phyloP scores from a whole-genome alignment of 2,888 invertebrate genomes.

The Papilio elwesi region DNA sequence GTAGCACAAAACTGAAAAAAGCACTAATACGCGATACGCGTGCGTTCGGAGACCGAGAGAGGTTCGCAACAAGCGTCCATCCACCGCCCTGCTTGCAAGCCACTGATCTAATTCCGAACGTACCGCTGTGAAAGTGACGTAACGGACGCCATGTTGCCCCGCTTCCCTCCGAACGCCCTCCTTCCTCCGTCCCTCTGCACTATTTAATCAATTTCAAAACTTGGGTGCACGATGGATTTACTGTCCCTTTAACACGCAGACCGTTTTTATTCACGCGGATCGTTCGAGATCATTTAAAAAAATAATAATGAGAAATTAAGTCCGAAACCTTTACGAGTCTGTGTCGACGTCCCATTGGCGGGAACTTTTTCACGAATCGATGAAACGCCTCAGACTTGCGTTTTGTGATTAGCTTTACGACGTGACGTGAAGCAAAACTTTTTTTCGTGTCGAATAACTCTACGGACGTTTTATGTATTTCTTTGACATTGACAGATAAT shows the following conservation, averaged over 20 bases:
- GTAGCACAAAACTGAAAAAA: constrained; percentile 62
- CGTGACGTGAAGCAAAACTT: constrained; percentile 30
- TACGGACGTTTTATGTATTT: background rate
- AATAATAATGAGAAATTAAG: constrained; percentile 31
- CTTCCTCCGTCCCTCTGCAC: constrained; percentile 70
- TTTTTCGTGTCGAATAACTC: background rate
- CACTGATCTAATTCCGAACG: constrained; percentile 79
- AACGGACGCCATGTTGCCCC: constrained; percentile 77
- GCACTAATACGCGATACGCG: constrained; percentile 55
- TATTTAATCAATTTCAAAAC: constrained; percentile 78
- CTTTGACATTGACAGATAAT: background rate
- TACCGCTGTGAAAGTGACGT: constrained; percentile 80
- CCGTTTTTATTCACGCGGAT: constrained; percentile 21
- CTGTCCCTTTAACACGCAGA: constrained; percentile 33
- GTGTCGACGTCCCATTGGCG: constrained; percentile 52
- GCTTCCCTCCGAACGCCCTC: constrained; percentile 60
- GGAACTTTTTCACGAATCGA: constrained; percentile 41
- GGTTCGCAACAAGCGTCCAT: constrained; percentile 48
- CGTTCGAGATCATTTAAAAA: constrained; percentile 51
- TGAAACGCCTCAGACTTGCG: constrained; percentile 9
- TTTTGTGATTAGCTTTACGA: constrained; percentile 50
- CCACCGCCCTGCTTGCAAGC: constrained; percentile 62
- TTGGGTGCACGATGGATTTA: constrained; percentile 59
- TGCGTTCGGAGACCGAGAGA: constrained; percentile 53
- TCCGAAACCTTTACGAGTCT: constrained; percentile 45